Evolutionary conservation across 1,140 invertebrate species (phyloP), one percentile per base, ranked within the genome.

Genomic region (Teleogryllus occipitalis): DNA sequence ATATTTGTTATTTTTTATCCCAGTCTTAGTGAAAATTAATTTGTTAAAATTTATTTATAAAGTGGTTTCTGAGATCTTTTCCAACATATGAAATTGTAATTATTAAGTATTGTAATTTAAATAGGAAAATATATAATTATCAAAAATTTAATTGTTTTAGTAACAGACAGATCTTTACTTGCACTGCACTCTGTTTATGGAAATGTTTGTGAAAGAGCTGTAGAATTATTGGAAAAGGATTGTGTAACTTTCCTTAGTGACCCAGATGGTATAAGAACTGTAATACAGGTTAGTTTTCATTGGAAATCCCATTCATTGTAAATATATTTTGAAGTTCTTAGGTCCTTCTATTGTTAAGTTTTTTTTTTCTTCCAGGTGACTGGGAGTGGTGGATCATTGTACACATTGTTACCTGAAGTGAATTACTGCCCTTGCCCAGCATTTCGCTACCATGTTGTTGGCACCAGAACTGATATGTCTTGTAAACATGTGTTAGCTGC

Each of bases 401-500:
- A 91, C 81, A 89, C 87, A 73, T 82, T 93, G 15, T 91, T 91
- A 82, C 89, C 89, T 1, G 83, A 87, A 76, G 84, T 91, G 21
- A 92, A 92, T 84, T 92, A 88, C 83, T 93, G 91, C 82, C 86
- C 87, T 4, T 93, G 91, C 83, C 82, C 81, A 76, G 87, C 88
- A 22, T 92, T 88, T 81, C 89, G 89, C 81, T 87, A 86, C 76
- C 87, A 90, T 82, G 90, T 92, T 80, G 83, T 92, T 72, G 85
- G 86, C 76, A 82, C 85, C 47, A 86, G 86, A 82, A 83, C 83
- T 65, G 84, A 86, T 80, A 85, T 90, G 47, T 91, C 89, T 21
- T 93, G 91, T 82, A 90, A 93, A 82, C 92, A 93, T 83, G 85
- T 93, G 72, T 82, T 93, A 80, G 91, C 89, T 12, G 87, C 86